Conservation (phyloP, 30 jellyfish, hydroid and myxozoan species). For the Cassiopea andromeda region DNA sequence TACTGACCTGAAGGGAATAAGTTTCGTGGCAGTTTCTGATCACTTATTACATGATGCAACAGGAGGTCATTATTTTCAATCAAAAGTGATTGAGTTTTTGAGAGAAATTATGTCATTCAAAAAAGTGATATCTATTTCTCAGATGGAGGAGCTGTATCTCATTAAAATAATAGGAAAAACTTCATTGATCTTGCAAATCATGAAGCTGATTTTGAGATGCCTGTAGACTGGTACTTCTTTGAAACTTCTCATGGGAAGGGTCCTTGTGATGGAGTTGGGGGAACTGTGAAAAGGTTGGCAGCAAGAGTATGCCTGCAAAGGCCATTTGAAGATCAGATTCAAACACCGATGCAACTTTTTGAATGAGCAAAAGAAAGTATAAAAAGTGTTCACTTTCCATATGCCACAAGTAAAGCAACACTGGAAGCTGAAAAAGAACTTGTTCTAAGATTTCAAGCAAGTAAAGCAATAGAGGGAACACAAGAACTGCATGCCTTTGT, state of each 20-base stretch:
- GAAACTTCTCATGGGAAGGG: constrained; percentile 69
- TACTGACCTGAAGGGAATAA: background rate
- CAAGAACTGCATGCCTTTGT: constrained; percentile 41
- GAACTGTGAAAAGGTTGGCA: constrained; percentile 43
- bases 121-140: constrained; percentile 50
- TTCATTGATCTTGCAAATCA: constrained; percentile 49
- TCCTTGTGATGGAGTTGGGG: constrained; percentile 58
- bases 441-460: background rate
- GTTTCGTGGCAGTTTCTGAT: constrained; percentile 45
- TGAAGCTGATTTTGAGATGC: constrained; percentile 39
- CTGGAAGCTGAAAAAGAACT: constrained; percentile 12
- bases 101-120: constrained; percentile 29
- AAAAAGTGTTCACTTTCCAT: constrained; percentile 18
- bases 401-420: constrained; percentile 1
- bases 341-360: constrained; percentile 40
- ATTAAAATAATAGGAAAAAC: constrained; percentile 65
- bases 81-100: constrained; percentile 13
- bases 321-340: constrained; percentile 34
- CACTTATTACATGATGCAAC: constrained; percentile 65
- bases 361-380: constrained; percentile 37
- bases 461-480: constrained; percentile 43
- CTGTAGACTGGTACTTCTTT: constrained; percentile 18
- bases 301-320: constrained; percentile 65
- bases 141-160: constrained; percentile 75
- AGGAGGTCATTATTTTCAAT: constrained; percentile 39